Conservation (phyloP, 1,140 invertebrate genomes). For the Aphidius ervi region DNA sequence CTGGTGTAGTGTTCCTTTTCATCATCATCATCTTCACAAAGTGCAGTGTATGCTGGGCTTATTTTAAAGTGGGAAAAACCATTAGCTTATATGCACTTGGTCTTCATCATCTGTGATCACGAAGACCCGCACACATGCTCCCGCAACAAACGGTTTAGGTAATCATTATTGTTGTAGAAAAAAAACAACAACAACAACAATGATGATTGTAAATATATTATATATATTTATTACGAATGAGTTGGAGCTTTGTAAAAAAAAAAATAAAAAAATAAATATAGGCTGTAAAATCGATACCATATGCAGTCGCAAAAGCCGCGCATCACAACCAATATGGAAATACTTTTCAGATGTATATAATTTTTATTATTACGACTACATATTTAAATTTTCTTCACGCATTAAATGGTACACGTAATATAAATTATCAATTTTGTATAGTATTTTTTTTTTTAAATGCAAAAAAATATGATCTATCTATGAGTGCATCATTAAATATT, state of each 20-base stretch:
- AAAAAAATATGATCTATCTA: too few relatives aligned
- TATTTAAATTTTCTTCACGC: too few relatives aligned
- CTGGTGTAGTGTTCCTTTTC: background rate
- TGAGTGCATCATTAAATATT: too few relatives aligned
- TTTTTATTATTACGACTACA: background rate
- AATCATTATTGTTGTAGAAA: slow-evolving; percentile 18
- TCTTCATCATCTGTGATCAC: slow-evolving; percentile 23
- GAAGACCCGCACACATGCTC: slow-evolving; percentile 19
- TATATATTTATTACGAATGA: background rate
- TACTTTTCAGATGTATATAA: background rate
- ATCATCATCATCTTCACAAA: slow-evolving; percentile 1
- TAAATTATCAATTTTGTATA: too few relatives aligned
- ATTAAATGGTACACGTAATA: too few relatives aligned
- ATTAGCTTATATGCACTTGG: slow-evolving; percentile 15
- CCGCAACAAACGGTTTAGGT: slow-evolving; percentile 24
- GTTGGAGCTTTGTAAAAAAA: background rate
- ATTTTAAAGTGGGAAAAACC: background rate
- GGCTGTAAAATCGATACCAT: slow-evolving; percentile 26
- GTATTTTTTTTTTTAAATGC: too few relatives aligned
- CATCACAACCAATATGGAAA: slow-evolving; percentile 7
- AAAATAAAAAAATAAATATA: slow-evolving; percentile 21
- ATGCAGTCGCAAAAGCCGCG: slow-evolving; percentile 18
- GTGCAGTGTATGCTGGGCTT: background rate
- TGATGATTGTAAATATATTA: background rate
- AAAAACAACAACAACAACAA: slow-evolving; percentile 8